Percentiles rank a stretch among this genome's conserved stretches.
These are phyloP conservation scores for Plemyria rubiginata DNA, from an alignment of 2,888 invertebrate genomes.

Conservation along the genomic window DNA sequence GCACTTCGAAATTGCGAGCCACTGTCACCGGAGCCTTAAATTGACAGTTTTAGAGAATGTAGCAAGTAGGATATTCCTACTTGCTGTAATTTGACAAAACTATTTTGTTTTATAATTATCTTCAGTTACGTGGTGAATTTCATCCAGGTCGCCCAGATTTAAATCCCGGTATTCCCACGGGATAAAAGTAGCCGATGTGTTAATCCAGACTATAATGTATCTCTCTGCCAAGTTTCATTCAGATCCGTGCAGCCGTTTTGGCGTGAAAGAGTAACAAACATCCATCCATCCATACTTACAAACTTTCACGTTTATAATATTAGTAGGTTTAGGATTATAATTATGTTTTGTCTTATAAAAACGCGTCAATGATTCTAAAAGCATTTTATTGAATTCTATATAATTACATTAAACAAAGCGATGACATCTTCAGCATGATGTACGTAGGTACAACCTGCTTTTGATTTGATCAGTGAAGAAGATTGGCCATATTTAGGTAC, in stretches of 20 bases:
- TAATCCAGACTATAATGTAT: too few species aligned
- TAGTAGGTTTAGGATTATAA: too few species aligned
- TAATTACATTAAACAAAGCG: conserved; percentile 22
- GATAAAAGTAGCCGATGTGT: too few species aligned
- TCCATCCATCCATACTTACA: too few species aligned
- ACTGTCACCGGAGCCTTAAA: too few species aligned
- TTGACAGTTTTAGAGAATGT: neutral
- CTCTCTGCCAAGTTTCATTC: too few species aligned
- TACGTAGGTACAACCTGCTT: conserved; percentile 11
- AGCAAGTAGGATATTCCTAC: neutral
- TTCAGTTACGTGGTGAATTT: neutral
- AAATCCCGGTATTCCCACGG: too few species aligned
- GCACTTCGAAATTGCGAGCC: too few species aligned
- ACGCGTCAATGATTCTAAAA: conserved; percentile 24
- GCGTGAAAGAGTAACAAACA: too few species aligned
- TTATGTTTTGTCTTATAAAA: neutral
- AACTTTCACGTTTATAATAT: too few species aligned
- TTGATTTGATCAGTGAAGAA: conserved; percentile 4
- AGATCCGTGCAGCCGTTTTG: too few species aligned
- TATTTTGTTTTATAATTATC: too few species aligned
- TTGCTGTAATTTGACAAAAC: neutral
- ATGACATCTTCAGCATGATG: conserved; percentile 12
- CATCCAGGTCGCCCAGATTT: neutral
- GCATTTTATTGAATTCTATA: conserved; percentile 29
- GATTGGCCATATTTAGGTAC: neutral